Evolutionary conservation across 2,888 invertebrate species (phyloP), one percentile per base, ranked within the genome.

Genomic region (Clusia tigrina): DNA sequence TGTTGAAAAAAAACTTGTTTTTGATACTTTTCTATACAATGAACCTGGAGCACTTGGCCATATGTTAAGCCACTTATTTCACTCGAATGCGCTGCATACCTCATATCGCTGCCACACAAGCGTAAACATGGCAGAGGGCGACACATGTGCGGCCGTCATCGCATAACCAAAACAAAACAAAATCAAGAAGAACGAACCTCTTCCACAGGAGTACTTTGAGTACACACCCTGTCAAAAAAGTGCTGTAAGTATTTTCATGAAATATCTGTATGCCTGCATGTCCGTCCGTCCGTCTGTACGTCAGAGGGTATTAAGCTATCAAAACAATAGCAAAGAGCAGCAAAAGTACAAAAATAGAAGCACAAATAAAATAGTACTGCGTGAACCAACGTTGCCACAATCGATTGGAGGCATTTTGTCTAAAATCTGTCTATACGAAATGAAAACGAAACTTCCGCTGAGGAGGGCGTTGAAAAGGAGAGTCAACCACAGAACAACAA

Each of bases 21-120:
- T 58, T 20, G 42, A 59, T 54, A 42, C 54, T 53, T 46, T 53
- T 37, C 37, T 46, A 42, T 54, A 46, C 42, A 53, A 54, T 60
- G 59, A 54, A 54, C 54, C 59, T 54, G 54, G 42, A 25, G 54
- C 54, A 60, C 59, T 54, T 60, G 59, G 59, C 59, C 59, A 53
- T 54, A 60, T 54, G 59, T 60, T 60, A 54, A 60, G 54, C 54
- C 54, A 60, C 59, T 60, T 60, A 60, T 54, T 54, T 23, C 59
- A 60, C 59, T 60, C 42, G 59, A 60, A 60, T 60, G 59, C 54
- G 52, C 38, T 54, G 59, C 53, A 54, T 54, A 60, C 42, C 26
- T 60, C 42, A 22, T 48, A 3, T 42, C 20, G 15, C 20, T 22
- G 18, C 22, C 42, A 42, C 12, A n/a, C 42, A n/a, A 42, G n/a